phyloP scores from a whole-genome alignment of 2,797 vertebrate species.

The Poecilia wingei region DNA sequence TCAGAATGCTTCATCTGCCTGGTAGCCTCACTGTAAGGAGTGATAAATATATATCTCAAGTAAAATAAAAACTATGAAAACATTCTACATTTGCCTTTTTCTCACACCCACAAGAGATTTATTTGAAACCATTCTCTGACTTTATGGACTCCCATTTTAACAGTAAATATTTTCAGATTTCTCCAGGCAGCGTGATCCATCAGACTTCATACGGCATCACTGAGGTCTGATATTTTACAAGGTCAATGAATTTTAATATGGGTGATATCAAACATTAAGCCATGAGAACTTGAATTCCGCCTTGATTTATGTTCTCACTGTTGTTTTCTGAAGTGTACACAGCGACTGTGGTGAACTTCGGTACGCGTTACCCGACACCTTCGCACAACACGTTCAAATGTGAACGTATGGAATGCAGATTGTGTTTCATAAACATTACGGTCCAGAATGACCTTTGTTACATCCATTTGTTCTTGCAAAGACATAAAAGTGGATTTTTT shows the following conservation, averaged over 20 bases:
- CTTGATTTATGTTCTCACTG: background rate
- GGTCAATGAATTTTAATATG: conserved; percentile 10
- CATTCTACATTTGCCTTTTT: background rate
- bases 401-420: background rate
- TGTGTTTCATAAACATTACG: background rate
- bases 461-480: background rate
- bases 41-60: background rate
- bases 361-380: background rate
- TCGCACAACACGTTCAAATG: background rate
- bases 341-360: background rate
- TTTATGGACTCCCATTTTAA: conserved; percentile 1
- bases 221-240: background rate
- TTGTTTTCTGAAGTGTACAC: background rate
- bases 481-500: background rate
- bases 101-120: background rate
- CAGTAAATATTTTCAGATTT: background rate
- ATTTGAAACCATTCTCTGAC: background rate
- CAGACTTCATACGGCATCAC: background rate
- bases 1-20: background rate
- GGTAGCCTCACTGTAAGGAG: background rate
- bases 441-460: background rate
- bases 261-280: background rate
- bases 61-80: background rate
- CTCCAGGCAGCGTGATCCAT: background rate
- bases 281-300: background rate